Evolutionary conservation across 2,797 vertebrate species (phyloP).

Genomic region (Cuculus canorus): DNA sequence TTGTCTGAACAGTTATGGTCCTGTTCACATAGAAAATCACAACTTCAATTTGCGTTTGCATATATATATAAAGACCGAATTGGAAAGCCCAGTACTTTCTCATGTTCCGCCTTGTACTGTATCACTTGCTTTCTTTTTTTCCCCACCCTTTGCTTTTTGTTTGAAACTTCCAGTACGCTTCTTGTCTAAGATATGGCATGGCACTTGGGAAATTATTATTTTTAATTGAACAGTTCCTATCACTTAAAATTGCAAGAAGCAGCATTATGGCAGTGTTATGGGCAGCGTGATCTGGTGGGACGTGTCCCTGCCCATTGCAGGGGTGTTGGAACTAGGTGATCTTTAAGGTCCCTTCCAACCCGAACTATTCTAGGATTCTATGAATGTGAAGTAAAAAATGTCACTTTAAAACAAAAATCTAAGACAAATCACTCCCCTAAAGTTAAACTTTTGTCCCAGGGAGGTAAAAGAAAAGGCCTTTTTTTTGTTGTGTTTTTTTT

Average conservation of each 20-base stretch:
- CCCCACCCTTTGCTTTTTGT: background rate
- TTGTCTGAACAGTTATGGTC: background rate
- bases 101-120: background rate
- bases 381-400: no score
- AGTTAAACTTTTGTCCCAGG: background rate
- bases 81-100: background rate
- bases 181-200: background rate
- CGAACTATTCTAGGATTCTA: no score
- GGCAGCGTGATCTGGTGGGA: no score
- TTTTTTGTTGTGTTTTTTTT: no score
- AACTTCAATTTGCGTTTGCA: background rate
- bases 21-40: background rate
- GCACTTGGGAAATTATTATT: background rate
- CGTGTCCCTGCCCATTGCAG: no score
- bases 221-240: background rate
- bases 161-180: background rate
- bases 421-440: no score
- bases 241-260: background rate
- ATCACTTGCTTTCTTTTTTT: background rate
- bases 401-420: no score
- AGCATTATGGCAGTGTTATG: no score
- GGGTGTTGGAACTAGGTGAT: no score
- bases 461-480: background rate
- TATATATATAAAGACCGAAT: background rate
- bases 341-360: no score